A percentile compares a stretch with the other conserved stretches of the same genome.
These are phyloP conservation scores for Labia minor DNA, from an alignment of 2,888 invertebrate species.

Conservation along the genomic window DNA sequence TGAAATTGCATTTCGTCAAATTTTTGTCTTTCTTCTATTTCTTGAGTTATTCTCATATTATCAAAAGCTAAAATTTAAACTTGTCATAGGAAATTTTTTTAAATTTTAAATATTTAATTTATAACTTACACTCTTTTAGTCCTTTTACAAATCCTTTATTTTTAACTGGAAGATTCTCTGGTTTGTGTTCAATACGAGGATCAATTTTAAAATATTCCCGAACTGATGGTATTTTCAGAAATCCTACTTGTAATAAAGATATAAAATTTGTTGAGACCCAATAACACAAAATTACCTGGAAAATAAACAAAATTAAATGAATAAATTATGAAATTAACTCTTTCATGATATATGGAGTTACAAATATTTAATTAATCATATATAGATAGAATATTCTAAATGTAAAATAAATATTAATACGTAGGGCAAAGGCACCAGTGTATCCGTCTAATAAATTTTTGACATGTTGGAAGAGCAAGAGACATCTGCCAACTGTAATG, in stretches of 20 bases:
- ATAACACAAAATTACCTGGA: conserved; percentile 69
- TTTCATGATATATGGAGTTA: too few relatives aligned
- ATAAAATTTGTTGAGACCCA: conserved; percentile 83
- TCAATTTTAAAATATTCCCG: conserved; percentile 68
- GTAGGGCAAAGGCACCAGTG: too few relatives aligned
- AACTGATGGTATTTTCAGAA: conserved; percentile 64
- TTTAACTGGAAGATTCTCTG: conserved; percentile 50
- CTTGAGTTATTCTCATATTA: conserved; percentile 66
- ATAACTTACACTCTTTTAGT: conserved; percentile 60
- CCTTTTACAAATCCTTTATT: conserved; percentile 69
- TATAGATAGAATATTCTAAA: too few relatives aligned
- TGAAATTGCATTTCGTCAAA: conserved; percentile 70
- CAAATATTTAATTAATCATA: neutral
- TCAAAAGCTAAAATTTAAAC: conserved; percentile 57
- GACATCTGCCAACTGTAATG: too few relatives aligned
- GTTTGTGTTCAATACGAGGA: conserved; percentile 43
- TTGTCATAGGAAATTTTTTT: conserved; percentile 19
- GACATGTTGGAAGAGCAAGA: too few relatives aligned
- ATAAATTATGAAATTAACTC: conserved; percentile 14
- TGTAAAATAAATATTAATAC: too few relatives aligned
- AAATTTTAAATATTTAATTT: conserved; percentile 14
- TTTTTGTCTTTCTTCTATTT: conserved; percentile 63
- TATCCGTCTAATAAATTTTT: too few relatives aligned
- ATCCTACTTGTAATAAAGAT: conserved; percentile 66
- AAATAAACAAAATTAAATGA: conserved; percentile 22